Evolutionary conservation across 2,797 vertebrate genomes (phyloP).

Genomic region (Enteromius radiatus): DNA sequence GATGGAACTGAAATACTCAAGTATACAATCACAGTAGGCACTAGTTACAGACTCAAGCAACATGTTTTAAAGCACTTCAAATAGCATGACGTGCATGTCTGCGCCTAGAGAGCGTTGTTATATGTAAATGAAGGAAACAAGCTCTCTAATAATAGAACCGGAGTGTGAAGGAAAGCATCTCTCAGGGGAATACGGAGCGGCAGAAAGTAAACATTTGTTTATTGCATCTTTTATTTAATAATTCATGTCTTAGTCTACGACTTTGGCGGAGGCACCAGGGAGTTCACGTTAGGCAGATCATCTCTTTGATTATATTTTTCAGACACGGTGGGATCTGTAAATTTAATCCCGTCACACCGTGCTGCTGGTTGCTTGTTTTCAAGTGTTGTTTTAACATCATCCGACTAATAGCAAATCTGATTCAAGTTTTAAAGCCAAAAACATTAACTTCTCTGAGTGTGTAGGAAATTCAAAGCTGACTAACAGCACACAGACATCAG

Average conservation of each 20-base stretch:
- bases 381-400: constrained; percentile 12
- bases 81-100: constrained; percentile 1
- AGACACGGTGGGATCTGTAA: constrained; percentile 25
- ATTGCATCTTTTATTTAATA: constrained; percentile 50
- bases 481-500: constrained; percentile 14
- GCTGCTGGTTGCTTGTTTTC: neutral
- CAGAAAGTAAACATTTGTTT: constrained; percentile 51
- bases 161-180: constrained; percentile 28
- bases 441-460: constrained; percentile 4
- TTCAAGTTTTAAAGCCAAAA: constrained; percentile 15
- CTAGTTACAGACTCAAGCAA: constrained; percentile 11
- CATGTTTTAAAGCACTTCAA: constrained; percentile 8
- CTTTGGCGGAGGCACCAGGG: constrained; percentile 18
- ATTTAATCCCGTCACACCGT: constrained; percentile 10
- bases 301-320: constrained; percentile 27
- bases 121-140: constrained; percentile 35
- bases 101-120: constrained; percentile 13
- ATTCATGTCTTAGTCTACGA: constrained; percentile 37
- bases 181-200: constrained; percentile 32
- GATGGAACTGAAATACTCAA: constrained; percentile 9
- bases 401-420: constrained; percentile 1
- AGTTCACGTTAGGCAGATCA: neutral
- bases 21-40: neutral
- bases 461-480: constrained; percentile 17
- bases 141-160: constrained; percentile 40